A percentile compares a stretch with the other conserved stretches of the same genome.
Evolutionary conservation across 92 coral and sea anemone genomes (phyloP).

Genomic region (Pocillopora meandrina): DNA sequence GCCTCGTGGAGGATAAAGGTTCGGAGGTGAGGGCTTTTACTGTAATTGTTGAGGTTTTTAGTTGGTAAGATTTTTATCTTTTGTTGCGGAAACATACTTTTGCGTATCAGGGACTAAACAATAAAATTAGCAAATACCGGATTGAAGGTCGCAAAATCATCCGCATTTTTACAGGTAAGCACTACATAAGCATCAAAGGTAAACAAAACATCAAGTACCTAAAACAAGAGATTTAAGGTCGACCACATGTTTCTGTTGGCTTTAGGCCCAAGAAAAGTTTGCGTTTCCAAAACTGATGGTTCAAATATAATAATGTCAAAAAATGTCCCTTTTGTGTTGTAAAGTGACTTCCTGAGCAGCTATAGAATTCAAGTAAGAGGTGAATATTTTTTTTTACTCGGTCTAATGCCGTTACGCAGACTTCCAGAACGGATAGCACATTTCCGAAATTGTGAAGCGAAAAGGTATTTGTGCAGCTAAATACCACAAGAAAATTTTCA

Average conservation of each 20-base stretch:
- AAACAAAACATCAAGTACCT: background rate
- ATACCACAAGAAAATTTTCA: background rate
- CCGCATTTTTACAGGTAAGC: too few relatives aligned
- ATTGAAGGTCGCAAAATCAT: too few relatives aligned
- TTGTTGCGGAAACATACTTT: too few relatives aligned
- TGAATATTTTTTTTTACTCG: background rate
- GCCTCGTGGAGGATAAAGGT: too few relatives aligned
- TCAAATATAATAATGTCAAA: background rate
- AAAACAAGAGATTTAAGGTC: background rate
- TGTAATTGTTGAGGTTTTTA: too few relatives aligned
- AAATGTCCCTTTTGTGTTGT: conserved; percentile 20
- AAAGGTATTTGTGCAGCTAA: background rate
- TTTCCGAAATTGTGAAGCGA: background rate
- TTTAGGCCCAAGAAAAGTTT: background rate
- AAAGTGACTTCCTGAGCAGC: background rate
- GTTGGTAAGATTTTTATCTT: too few relatives aligned
- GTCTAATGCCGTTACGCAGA: background rate
- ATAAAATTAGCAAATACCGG: too few relatives aligned
- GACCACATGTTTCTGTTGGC: conserved; percentile 2
- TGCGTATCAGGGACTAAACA: too few relatives aligned
- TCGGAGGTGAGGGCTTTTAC: too few relatives aligned
- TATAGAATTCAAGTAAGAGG: background rate
- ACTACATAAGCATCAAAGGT: too few relatives aligned
- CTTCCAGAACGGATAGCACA: too few relatives aligned
- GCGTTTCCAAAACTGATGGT: background rate